These are phyloP conservation scores for Chelidonichthys spinosus DNA, from an alignment of 2,797 vertebrate species.

Conservation along the genomic window DNA sequence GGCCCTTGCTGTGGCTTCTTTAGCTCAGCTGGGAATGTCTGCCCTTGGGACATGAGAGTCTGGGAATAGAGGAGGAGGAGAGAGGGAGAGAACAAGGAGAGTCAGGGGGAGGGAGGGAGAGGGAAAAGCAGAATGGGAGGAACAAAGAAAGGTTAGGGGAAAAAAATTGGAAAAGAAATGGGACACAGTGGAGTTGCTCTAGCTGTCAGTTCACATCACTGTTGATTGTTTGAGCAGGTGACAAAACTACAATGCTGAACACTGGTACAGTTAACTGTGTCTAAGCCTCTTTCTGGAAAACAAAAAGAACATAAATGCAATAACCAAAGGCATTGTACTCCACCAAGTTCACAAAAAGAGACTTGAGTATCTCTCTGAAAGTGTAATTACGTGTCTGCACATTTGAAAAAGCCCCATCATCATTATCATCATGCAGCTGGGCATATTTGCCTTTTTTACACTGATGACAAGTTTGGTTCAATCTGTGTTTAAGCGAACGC, in stretches of 20 bases:
- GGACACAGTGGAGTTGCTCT: conserved; percentile 81
- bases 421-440: conserved; percentile 65
- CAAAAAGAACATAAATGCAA: conserved; percentile 73
- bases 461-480: conserved; percentile 65
- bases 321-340: conserved; percentile 71
- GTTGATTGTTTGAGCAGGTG: conserved; percentile 83
- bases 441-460: conserved; percentile 53
- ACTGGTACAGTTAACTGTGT: conserved; percentile 76
- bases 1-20: conserved; percentile 91
- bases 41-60: conserved; percentile 90
- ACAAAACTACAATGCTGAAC: conserved; percentile 79
- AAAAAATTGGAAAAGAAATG: conserved; percentile 68
- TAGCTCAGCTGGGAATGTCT: conserved; percentile 90
- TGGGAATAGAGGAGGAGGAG: conserved; percentile 67
- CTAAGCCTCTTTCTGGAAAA: conserved; percentile 68
- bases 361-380: conserved; percentile 62
- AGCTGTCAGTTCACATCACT: conserved; percentile 83
- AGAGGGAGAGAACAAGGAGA: conserved; percentile 61
- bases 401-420: conserved; percentile 64
- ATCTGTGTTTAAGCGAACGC: conserved; percentile 74
- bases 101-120: conserved; percentile 50
- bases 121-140: conserved; percentile 49
- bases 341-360: conserved; percentile 61
- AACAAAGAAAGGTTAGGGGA: conserved; percentile 69
- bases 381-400: conserved; percentile 69